Conservation (phyloP, 2,113 vertebrate species). For the Copsychus sechellarum region DNA sequence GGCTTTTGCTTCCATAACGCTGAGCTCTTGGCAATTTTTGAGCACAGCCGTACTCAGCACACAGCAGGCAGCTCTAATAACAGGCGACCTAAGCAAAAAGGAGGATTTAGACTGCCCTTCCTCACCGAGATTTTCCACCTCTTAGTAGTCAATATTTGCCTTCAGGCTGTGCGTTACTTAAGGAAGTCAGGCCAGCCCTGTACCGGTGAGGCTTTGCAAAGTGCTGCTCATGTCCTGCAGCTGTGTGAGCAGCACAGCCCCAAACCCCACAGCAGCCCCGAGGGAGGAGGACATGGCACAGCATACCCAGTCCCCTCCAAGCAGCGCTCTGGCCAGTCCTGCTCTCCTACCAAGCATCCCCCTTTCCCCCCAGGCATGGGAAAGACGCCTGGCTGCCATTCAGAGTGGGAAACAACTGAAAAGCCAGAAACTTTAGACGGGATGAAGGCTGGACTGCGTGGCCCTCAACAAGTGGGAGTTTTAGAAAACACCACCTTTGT, state of each 20-base stretch:
- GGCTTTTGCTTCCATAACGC: neutral
- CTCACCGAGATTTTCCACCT: neutral
- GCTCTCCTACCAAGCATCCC: neutral
- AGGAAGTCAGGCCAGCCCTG: neutral
- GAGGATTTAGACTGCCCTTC: neutral
- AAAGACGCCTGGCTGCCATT: neutral
- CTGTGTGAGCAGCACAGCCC: neutral
- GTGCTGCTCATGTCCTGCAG: neutral
- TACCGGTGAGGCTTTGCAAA: neutral
- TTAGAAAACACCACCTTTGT: constrained; percentile 37
- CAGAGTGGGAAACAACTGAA: neutral
- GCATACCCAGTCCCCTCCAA: neutral
- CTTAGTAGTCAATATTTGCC: neutral
- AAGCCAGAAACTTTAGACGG: neutral
- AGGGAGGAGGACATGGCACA: neutral
- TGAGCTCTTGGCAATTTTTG: constrained; percentile 18
- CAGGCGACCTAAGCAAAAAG: neutral
- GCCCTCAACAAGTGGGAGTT: neutral
- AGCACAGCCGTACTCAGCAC: neutral
- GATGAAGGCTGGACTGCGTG: neutral
- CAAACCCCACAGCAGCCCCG: rapidly evolving
- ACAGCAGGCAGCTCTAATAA: neutral
- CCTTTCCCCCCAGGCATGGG: neutral
- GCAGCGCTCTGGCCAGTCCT: rapidly evolving
- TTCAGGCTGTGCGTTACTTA: neutral